Evolutionary conservation across 2,113 vertebrate genomes (phyloP), one percentile per base, ranked within the genome.

Genomic region (Leiothrix lutea): DNA sequence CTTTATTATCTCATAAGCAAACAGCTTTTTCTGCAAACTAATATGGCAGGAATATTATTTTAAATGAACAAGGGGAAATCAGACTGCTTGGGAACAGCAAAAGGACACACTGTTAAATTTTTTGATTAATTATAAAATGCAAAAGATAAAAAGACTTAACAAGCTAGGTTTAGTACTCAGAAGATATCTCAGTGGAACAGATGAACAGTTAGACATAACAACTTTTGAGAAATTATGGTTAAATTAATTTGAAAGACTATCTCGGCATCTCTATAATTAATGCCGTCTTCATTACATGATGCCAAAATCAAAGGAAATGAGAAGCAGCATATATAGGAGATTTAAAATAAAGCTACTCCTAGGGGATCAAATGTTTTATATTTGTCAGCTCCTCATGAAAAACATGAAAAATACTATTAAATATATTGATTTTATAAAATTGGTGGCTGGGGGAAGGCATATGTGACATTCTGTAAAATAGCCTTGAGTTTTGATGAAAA

Each of bases 371-470:
- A 24, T 71, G 24, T 50, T 93, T 89, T 57, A 8, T 35, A 8
- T 35, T 16, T 89, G 18, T 58, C 47, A 71, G 25, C 29, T 78
- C 26, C 33, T 67, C 18, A 62, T 79, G 33, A 50, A 87, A 61
- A 92, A 47, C 7, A 62, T 36, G 12, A 36, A 89, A 82, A 87
- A 90, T 62, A 14, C 26, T 42, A 26, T 45, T 65, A 80, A 48
- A 84, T 61, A 50, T 40, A 78, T 20, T 48, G n/a, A 25, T 70
- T 56, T 77, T 72, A 84, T 36, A 31, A 69, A 86, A 57, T 61
- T 13, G 5, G 4, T 20, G 21, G 8, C 0, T 1, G 3, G 9
- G 10, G 17, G 12, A 18, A 29, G 20, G 35, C 12, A n/a, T 8
- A 19, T 3, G 12, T 47, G 12, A 22, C 7, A 36, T 73, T 84